Percentiles rank a stretch among this genome's conserved stretches.
These are phyloP conservation scores for Ameiurus melas DNA, from an alignment of 2,113 vertebrate species.

Conservation along the genomic window DNA sequence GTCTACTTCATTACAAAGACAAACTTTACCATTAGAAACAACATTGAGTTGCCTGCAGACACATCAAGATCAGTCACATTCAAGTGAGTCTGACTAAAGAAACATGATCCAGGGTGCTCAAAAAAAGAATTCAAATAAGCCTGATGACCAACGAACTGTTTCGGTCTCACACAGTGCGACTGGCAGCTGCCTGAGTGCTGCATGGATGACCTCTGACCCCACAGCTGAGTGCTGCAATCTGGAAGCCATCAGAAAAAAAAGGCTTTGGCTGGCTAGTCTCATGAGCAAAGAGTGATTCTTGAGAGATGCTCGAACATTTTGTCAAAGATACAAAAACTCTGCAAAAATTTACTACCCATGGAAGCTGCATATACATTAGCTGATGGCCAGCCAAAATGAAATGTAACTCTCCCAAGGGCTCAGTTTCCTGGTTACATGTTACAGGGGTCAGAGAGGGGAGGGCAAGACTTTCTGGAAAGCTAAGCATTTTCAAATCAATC, in stretches of 20 bases:
- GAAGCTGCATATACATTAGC: constrained; percentile 61
- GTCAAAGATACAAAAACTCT: constrained; percentile 41
- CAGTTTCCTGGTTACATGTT: constrained; percentile 64
- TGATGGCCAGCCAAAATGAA: constrained; percentile 60
- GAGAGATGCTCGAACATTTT: not conserved
- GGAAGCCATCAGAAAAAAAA: constrained; percentile 59
- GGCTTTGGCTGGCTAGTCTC: constrained; percentile 5
- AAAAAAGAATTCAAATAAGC: not conserved
- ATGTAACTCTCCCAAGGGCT: constrained; percentile 66
- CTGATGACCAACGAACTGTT: constrained; percentile 44
- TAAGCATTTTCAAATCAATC: constrained; percentile 44
- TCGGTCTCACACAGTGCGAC: constrained; percentile 17
- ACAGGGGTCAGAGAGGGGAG: constrained; percentile 17
- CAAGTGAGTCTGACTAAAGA: constrained; percentile 23
- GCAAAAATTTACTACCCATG: constrained; percentile 58
- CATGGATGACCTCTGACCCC: constrained; percentile 42
- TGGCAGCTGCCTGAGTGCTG: constrained; percentile 33
- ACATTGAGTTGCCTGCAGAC: not conserved
- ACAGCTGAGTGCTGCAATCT: constrained; percentile 43
- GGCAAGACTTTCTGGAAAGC: constrained; percentile 33
- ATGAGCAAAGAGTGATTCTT: not conserved
- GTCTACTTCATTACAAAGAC: not conserved
- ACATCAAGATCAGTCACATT: constrained; percentile 2
- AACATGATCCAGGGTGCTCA: constrained; percentile 37
- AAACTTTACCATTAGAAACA: constrained; percentile 18